A percentile compares a stretch with the other conserved stretches of the same genome.
Evolutionary conservation across 2,113 vertebrate species (phyloP).

Genomic region (Balaenoptera acutorostrata): DNA sequence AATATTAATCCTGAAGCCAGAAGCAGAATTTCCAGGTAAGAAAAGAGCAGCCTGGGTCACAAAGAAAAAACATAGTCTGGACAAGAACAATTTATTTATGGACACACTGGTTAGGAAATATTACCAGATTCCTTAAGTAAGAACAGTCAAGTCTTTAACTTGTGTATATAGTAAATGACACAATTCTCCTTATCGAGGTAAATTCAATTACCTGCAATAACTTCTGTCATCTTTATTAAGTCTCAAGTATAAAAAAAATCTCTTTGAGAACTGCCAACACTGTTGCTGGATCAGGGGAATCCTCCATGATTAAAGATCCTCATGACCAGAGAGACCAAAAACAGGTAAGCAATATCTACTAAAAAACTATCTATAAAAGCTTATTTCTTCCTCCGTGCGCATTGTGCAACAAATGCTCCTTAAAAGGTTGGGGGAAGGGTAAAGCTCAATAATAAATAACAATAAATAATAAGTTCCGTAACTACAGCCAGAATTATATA

Average conservation of each 20-base stretch:
- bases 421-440: not conserved
- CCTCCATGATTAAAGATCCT: not conserved
- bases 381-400: not conserved
- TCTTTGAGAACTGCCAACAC: not conserved
- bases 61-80: not conserved
- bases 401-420: not conserved
- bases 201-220: not conserved
- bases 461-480: slow-evolving; percentile 8
- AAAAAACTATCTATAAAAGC: not conserved
- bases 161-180: not conserved
- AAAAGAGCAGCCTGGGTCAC: not conserved
- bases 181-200: not conserved
- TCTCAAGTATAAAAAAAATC: not conserved
- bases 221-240: slow-evolving; percentile 19
- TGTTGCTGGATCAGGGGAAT: not conserved
- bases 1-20: not conserved
- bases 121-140: not conserved
- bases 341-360: not conserved
- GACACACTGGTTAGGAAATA: not conserved
- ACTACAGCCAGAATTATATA: not conserved
- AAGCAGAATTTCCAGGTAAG: not conserved
- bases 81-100: not conserved
- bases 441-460: not conserved
- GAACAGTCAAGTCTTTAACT: not conserved
- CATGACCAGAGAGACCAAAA: not conserved